Evolutionary conservation across 1,140 invertebrate genomes (phyloP).

Genomic region (Bombus picipes): DNA sequence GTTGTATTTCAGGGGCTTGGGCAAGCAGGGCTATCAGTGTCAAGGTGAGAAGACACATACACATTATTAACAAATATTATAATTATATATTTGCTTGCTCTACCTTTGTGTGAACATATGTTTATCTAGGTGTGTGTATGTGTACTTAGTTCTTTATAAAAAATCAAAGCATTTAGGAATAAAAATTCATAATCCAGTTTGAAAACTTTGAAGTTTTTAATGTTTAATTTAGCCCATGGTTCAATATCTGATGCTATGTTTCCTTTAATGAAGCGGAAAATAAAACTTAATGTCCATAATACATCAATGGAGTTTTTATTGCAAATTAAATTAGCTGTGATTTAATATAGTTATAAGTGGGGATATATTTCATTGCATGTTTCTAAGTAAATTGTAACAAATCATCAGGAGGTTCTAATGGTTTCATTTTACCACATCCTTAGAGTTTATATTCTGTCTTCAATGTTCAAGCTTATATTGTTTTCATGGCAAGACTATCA

Average conservation of each 20-base stretch:
- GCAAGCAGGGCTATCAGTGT: constrained; percentile 99
- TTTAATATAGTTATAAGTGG: constrained; percentile 33
- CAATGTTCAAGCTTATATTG: constrained; percentile 38
- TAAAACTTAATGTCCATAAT: constrained; percentile 34
- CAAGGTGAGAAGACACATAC: constrained; percentile 93
- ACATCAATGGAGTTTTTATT: constrained; percentile 14
- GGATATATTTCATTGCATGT: constrained; percentile 45
- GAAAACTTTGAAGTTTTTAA: constrained; percentile 10
- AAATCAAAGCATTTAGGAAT: constrained; percentile 36
- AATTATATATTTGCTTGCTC: constrained; percentile 76
- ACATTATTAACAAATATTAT: constrained; percentile 82
- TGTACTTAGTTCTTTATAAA: constrained; percentile 44
- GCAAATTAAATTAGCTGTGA: constrained; percentile 19
- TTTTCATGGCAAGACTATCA: constrained; percentile 42
- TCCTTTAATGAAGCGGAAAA: constrained; percentile 34
- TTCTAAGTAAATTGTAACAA: constrained; percentile 12
- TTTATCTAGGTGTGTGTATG: constrained; percentile 57
- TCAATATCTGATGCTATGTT: constrained; percentile 38
- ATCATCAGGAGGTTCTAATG: constrained; percentile 10
- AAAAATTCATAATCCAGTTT: constrained; percentile 36
- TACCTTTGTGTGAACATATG: constrained; percentile 70
- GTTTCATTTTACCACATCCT: constrained; percentile 26
- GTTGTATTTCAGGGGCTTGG: constrained; percentile 95
- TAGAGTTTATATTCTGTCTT: constrained; percentile 43
- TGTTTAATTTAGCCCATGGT: constrained; percentile 36